phyloP scores from a whole-genome alignment of 2,888 invertebrate genomes.

The Euplagia quadripunctaria region DNA sequence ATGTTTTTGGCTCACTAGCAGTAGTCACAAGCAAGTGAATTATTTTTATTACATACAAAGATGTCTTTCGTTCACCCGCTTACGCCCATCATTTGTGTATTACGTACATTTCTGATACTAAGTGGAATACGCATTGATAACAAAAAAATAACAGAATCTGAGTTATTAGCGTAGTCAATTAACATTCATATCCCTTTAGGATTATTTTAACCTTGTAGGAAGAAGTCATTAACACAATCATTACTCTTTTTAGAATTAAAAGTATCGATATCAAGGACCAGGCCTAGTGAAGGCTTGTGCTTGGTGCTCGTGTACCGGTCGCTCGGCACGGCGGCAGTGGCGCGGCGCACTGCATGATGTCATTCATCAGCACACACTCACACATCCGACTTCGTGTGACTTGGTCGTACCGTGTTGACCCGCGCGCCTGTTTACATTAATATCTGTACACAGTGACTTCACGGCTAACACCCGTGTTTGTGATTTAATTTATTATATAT shows the following conservation, averaged over 20 bases:
- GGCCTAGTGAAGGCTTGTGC: slow-evolving; percentile 44
- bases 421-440: slow-evolving; percentile 80
- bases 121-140: neutral
- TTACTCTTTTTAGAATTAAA: slow-evolving; percentile 16
- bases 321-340: slow-evolving; percentile 55
- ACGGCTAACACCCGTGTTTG: slow-evolving; percentile 76
- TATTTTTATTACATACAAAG: neutral
- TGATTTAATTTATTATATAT: slow-evolving; percentile 79
- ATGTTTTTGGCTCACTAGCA: neutral
- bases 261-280: slow-evolving; percentile 52
- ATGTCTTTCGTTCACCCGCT: neutral
- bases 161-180: neutral
- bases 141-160: no score
- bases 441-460: slow-evolving; percentile 76
- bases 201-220: neutral
- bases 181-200: neutral
- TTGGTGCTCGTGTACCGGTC: slow-evolving; percentile 54
- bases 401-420: slow-evolving; percentile 64
- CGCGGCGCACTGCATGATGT: slow-evolving; percentile 76
- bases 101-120: no score
- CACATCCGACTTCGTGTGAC: slow-evolving; percentile 74
- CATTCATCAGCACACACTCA: slow-evolving; percentile 81
- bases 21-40: neutral
- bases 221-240: neutral
- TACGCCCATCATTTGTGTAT: neutral